Evolutionary conservation across 2,113 vertebrate genomes (phyloP), one percentile per base, ranked within the genome.

Genomic region (Semnornis frantzii): DNA sequence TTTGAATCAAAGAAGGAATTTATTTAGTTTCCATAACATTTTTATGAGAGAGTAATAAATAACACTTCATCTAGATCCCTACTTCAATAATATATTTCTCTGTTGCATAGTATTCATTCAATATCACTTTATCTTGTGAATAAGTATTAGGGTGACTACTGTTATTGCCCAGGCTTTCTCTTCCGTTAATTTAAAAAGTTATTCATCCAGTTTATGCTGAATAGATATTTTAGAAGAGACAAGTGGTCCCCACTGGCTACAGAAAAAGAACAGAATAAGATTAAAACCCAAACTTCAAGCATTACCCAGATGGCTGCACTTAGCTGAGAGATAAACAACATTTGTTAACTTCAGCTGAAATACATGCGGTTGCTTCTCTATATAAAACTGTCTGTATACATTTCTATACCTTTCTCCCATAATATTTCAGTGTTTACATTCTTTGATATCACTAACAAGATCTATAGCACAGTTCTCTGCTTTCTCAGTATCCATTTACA

Each of bases 341-440:
- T 34, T 58, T 70, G 34, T 71, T 82, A 65, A 18, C 28, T 82
- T 71, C 44, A 69, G 18, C 23, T 46, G 48, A 79, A 84, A 74
- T 52, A 13, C 3, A 10, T 78, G 34, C 7, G 1, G 1, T 12
- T 79, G 10, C 6, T 88, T 57, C 2, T 0, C 20, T 65, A 16
- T 37, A 20, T 68, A 28, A 68, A 73, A 39, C 2, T 50, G 24
- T 62, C 37, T 19, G 17, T n/a, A 83, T 62, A 10, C n/a, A 48
- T 83, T 48, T 83, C 12, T 48, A 65, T 71, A 54, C 2, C 1
- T 83, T 78, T 68, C 12, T n/a, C 25, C 20, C 10, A 37, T 48
- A 66, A 48, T 59, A 60, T 83, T 68, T 83, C 19, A 46, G 12
- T 54, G 14, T 66, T 66, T 66, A 60, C 52, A 31, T 27, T 42